phyloP scores from a whole-genome alignment of 2,797 vertebrate genomes.

The Enoplosus armatus region DNA sequence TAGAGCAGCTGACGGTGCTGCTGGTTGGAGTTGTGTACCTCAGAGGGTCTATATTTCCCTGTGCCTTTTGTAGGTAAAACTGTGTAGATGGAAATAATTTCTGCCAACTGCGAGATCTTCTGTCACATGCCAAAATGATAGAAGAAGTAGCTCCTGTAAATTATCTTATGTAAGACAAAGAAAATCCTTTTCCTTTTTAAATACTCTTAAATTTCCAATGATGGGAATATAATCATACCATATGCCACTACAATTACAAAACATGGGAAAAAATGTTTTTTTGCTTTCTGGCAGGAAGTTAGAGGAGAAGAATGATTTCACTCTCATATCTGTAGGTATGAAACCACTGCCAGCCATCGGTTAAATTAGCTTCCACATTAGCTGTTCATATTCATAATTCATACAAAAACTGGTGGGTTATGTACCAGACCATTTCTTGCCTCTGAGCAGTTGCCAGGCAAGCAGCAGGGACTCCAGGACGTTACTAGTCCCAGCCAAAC shows the following conservation, averaged over 20 bases:
- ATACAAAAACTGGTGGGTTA: neutral
- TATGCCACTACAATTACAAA: neutral
- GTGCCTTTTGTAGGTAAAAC: slow-evolving; percentile 25
- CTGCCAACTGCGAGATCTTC: neutral
- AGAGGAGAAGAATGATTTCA: neutral
- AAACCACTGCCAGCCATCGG: neutral
- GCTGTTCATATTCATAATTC: too few species aligned
- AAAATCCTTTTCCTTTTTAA: too few species aligned
- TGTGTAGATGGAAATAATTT: slow-evolving; percentile 19
- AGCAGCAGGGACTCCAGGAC: neutral
- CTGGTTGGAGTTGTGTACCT: slow-evolving; percentile 25
- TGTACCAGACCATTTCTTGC: neutral
- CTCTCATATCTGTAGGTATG: neutral
- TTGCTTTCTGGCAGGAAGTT: neutral
- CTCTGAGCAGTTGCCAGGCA: slow-evolving; percentile 17
- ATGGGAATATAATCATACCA: neutral
- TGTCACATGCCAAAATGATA: neutral
- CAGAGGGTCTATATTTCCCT: slow-evolving; percentile 16
- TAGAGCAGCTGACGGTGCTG: slow-evolving; percentile 53
- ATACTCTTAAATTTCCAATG: neutral
- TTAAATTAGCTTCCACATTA: neutral
- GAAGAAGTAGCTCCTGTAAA: slow-evolving; percentile 1
- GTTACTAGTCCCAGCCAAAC: neutral
- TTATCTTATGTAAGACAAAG: neutral
- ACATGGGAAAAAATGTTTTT: neutral